A percentile compares a stretch with the other conserved stretches of the same genome.
Conservation (phyloP, 2,797 vertebrate genomes). For the Morus bassanus region DNA sequence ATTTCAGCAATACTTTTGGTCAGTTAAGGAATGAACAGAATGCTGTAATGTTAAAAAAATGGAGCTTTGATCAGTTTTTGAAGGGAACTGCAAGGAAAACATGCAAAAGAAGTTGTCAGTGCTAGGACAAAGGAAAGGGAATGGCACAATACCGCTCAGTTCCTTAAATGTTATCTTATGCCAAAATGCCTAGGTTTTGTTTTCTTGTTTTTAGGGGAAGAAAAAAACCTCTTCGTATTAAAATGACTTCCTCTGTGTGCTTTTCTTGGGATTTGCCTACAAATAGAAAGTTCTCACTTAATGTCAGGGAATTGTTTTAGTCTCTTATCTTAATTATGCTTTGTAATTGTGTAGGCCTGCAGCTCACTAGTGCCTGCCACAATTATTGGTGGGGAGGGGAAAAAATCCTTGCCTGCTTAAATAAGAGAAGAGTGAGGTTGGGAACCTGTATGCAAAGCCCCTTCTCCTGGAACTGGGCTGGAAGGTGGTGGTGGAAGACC, state of each 20-base stretch:
- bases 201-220: conserved; percentile 19
- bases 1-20: conserved; percentile 62
- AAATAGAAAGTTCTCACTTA: background rate
- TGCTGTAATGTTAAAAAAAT: background rate
- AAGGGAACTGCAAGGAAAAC: background rate
- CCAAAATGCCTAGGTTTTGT: background rate
- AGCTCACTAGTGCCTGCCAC: background rate
- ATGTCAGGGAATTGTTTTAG: background rate
- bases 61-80: background rate
- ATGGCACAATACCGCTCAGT: background rate
- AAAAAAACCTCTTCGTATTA: background rate
- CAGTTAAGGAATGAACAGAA: conserved; percentile 36
- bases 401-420: background rate
- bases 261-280: background rate
- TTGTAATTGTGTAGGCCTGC: background rate
- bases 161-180: conserved; percentile 5
- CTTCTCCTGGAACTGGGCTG: background rate
- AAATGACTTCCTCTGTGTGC: conserved; percentile 10
- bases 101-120: background rate
- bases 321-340: background rate
- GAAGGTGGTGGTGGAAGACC: background rate
- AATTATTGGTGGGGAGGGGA: background rate
- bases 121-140: background rate
- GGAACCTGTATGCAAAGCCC: background rate
- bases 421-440: background rate